Evolutionary conservation across 2,888 invertebrate genomes (phyloP).

Genomic region (Folsomia manolachei): DNA sequence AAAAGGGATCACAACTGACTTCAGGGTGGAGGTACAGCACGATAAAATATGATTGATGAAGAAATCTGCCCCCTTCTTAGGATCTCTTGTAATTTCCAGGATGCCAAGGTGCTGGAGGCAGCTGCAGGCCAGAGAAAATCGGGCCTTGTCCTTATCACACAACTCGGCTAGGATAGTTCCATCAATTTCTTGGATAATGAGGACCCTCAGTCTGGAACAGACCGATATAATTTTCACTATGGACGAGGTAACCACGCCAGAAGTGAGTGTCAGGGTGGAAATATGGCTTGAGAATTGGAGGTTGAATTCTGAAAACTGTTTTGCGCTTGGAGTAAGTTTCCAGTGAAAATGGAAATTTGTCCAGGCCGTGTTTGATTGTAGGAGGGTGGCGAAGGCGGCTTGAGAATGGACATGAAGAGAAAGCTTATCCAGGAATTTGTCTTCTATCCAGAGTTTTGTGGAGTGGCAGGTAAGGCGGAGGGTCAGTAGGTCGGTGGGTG

Average conservation of each 20-base stretch:
- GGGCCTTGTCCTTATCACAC: neutral
- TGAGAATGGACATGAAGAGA: neutral
- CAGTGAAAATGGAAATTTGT: neutral
- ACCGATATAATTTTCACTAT: neutral
- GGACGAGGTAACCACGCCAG: neutral
- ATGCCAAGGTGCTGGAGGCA: neutral
- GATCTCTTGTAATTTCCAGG: neutral
- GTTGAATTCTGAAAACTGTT: neutral
- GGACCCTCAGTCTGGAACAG: neutral
- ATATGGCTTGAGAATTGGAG: neutral
- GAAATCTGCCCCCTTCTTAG: neutral
- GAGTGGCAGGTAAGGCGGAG: conserved; percentile 3
- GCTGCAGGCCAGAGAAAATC: neutral
- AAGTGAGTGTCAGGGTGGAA: neutral
- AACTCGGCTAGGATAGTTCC: neutral
- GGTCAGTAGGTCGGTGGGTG: neutral
- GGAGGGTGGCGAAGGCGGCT: neutral
- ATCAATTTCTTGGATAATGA: neutral
- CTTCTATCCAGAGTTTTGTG: neutral
- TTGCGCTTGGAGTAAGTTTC: neutral
- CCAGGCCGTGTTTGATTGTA: neutral
- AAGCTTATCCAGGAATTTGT: neutral
- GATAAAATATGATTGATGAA: neutral
- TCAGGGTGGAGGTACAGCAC: neutral
- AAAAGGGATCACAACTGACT: neutral